Evolutionary conservation across 92 coral and sea anemone genomes (phyloP), one percentile per base, ranked within the genome.

Genomic region (Blastomussa wellsi): DNA sequence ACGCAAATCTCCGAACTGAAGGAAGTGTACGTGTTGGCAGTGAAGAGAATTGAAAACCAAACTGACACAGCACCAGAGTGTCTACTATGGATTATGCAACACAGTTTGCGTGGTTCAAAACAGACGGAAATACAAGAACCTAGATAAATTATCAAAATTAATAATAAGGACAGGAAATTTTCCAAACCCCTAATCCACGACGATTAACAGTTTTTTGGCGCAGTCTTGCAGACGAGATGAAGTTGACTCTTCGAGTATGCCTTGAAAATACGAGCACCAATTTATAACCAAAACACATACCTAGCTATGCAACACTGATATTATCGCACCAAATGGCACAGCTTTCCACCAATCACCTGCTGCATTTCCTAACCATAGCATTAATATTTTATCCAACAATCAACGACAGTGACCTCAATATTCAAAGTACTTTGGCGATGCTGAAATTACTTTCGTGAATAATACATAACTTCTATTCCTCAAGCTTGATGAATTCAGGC

Each of bases 161-260:
- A 3, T 9, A 55, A 67, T 14, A 68, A 68, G 24, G 24, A 68
- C 22, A 41, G 20, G 22, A 52, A 29, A 24, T 1, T 59, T 24
- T 60, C 51, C 83, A 79, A 79, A 79, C 83, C 83, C 47, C 38
- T 42, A 0, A n/a, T 78, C 67, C 51, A 59, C 13, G 31, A 57
- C 42, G 44, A 78, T 44, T 20, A 48, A 51, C 35, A 38, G 42
- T 38, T 52, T 48, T 35, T 33, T n/a, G n/a, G 28, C 19, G 41
- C 26, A 70, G 24, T 17, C 47, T 38, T 37, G 47, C 28, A 70
- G 10, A 10, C 55, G 39, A 47, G 24, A 78, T 36, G 71, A n/a
- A 14, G 51, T 2, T 70, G 71, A 9, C 42, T 59, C 37, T 11
- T 19, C 14, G 22, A 70, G 70, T 24, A n/a, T 10, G 35, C 36